Evolutionary conservation across 92 coral and sea anemone genomes (phyloP), one percentile per base, ranked within the genome.

Genomic region (Phymanthus crucifer): DNA sequence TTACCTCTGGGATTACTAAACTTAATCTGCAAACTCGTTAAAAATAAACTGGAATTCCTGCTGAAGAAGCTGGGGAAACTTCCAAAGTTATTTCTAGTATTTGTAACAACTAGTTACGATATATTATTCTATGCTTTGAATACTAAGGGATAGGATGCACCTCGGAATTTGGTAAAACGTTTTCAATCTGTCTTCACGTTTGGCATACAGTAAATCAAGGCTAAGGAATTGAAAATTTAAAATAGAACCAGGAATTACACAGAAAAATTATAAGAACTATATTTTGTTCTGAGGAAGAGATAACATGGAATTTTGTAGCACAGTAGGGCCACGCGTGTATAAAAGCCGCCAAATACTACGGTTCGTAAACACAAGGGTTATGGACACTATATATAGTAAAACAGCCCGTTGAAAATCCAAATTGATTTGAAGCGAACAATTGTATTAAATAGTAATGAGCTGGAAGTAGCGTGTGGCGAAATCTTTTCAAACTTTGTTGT

Each of bases 261-360:
- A 23, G 33, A 26, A 10, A 19, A 37, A 34, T 61, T 10, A 23
- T 16, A 19, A 17, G 31, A 77, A 3, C 2, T 10, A 2, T 21
- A 56, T 61, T 75, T 26, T 5, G 29, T 52, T 45, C 78, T 11
- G 9, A 40, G 23, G 24, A 18, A 47, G 23, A 40, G 46, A 10
- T 43, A 43, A 43, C 31, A 37, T 8, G 64, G 72, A 61, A 77
- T 77, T 77, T 61, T 61, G 23, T 38, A 32, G 9, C 72, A 13
- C 81, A 77, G 81, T 77, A 72, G 72, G 76, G 81, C 17, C 27
- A 64, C 81, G 81, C 81, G 81, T 77, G 54, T 38, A 61, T 26
- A 77, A 77, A 56, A 77, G 81, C 34, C 26, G 45, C 67, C 72
- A 77, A 77, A 77, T 58, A 77, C 26, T 26, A 35, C 31, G 64